Evolutionary conservation across 2,797 vertebrate genomes (phyloP).

Genomic region (Fundulus diaphanus): DNA sequence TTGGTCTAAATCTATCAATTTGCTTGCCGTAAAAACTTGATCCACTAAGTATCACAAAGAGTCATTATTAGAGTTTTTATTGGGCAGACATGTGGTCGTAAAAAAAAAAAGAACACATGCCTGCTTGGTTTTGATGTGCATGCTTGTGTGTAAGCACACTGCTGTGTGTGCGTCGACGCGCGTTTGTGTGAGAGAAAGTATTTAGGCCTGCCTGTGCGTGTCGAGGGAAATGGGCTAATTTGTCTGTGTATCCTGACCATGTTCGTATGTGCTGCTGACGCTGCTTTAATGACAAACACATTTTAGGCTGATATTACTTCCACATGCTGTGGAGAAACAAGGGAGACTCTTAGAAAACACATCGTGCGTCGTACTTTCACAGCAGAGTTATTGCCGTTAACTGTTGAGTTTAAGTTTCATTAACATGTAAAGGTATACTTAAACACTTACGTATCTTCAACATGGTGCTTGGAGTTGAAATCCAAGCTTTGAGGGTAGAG

Average conservation of each 20-base stretch:
- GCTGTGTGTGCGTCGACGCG: not conserved
- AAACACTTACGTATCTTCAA: no score
- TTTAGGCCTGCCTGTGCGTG: conserved; percentile 28
- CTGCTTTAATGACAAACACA: conserved; percentile 77
- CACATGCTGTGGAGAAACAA: conserved; percentile 60
- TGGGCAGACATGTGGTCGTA: conserved; percentile 25
- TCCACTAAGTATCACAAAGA: conserved; percentile 29
- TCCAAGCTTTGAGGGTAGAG: no score
- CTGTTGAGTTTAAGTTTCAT: conserved; percentile 32
- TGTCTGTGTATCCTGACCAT: conserved; percentile 80
- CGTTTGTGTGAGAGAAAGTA: conserved; percentile 20
- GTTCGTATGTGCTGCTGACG: conserved; percentile 71
- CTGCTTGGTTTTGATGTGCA: conserved; percentile 24
- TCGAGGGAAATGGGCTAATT: conserved; percentile 78
- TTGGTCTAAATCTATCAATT: conserved; percentile 36
- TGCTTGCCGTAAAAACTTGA: conserved; percentile 26
- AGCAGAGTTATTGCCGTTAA: conserved; percentile 24
- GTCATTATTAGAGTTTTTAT: conserved; percentile 43
- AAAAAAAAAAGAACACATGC: conserved; percentile 24
- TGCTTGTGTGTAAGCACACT: conserved; percentile 5
- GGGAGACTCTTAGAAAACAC: conserved; percentile 33
- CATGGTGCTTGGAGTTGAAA: no score
- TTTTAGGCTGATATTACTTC: conserved; percentile 73
- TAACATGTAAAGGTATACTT: not conserved
- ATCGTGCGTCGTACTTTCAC: conserved; percentile 42